Percentiles rank a stretch among this genome's conserved stretches.
phyloP scores from a whole-genome alignment of 2,888 invertebrate genomes.

The Biston betularia region DNA sequence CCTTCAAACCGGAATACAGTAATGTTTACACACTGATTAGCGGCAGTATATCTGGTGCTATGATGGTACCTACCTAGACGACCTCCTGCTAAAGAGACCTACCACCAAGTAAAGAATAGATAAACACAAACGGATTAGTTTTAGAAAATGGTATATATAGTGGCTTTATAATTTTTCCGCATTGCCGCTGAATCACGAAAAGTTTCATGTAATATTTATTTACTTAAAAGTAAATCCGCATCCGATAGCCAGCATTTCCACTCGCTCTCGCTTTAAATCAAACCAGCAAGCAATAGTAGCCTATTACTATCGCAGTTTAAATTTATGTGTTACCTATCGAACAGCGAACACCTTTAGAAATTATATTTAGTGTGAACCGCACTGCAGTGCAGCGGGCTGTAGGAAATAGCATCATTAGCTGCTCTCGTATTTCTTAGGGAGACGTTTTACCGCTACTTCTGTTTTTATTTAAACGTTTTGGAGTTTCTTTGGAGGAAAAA shows the following conservation, averaged over 20 bases:
- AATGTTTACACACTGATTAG: too few species aligned
- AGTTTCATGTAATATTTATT: too few species aligned
- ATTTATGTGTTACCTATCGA: conserved; percentile 82
- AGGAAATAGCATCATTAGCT: conserved; percentile 83
- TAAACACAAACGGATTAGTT: too few species aligned
- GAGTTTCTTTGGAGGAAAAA: conserved; percentile 34
- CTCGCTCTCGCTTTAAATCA: conserved; percentile 70
- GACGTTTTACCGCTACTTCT: conserved; percentile 74
- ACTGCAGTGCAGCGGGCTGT: conserved; percentile 74
- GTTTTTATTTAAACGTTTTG: conserved; percentile 54
- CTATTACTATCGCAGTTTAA: conserved; percentile 75
- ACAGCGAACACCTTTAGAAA: conserved; percentile 76
- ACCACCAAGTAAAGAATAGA: too few species aligned
- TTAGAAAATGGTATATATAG: too few species aligned
- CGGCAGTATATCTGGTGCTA: too few species aligned
- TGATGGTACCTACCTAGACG: too few species aligned
- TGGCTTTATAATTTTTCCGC: too few species aligned
- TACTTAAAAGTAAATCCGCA: conserved; percentile 49
- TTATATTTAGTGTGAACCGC: conserved; percentile 78
- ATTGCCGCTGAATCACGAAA: too few species aligned
- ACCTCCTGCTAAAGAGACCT: too few species aligned
- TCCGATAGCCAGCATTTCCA: conserved; percentile 63
- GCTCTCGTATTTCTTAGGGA: conserved; percentile 77
- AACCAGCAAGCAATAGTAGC: conserved; percentile 64
- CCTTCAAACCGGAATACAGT: too few species aligned